Conservation (phyloP, 2,113 vertebrate species). For the Callospermophilus lateralis region DNA sequence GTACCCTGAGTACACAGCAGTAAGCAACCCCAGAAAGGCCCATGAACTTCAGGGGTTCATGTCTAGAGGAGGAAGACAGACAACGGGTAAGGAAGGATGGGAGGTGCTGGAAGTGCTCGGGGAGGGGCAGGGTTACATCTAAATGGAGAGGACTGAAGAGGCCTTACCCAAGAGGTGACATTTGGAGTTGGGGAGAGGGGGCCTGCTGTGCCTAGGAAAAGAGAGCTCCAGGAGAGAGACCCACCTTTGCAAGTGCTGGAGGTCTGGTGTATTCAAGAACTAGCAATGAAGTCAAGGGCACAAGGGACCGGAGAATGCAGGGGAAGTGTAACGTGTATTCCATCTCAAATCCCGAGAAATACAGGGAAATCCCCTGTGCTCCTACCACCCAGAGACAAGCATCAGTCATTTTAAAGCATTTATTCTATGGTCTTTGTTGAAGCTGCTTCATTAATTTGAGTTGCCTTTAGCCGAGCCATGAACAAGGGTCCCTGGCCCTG, state of each 20-base stretch:
- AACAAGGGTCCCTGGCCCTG: background rate
- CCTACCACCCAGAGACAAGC: background rate
- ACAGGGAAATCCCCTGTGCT: background rate
- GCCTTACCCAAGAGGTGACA: background rate
- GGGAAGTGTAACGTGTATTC: background rate
- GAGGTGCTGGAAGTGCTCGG: background rate
- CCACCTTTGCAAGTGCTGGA: background rate
- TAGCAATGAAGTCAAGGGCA: background rate
- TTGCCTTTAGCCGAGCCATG: no score
- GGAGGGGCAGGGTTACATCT: background rate
- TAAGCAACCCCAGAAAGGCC: background rate
- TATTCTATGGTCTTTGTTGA: background rate
- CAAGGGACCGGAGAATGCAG: background rate
- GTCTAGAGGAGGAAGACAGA: background rate
- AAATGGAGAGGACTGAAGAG: background rate
- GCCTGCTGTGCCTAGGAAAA: background rate
- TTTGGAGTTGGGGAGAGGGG: background rate
- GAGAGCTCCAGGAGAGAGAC: background rate
- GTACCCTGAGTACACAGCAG: background rate
- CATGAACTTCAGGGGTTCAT: background rate
- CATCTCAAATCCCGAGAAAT: background rate
- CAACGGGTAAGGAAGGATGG: background rate
- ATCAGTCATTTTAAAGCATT: background rate
- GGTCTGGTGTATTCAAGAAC: background rate
- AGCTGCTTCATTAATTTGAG: background rate